Base-by-base conservation (phyloP, 1,140 invertebrate species). In the Sarcophaga bullata region DNA sequence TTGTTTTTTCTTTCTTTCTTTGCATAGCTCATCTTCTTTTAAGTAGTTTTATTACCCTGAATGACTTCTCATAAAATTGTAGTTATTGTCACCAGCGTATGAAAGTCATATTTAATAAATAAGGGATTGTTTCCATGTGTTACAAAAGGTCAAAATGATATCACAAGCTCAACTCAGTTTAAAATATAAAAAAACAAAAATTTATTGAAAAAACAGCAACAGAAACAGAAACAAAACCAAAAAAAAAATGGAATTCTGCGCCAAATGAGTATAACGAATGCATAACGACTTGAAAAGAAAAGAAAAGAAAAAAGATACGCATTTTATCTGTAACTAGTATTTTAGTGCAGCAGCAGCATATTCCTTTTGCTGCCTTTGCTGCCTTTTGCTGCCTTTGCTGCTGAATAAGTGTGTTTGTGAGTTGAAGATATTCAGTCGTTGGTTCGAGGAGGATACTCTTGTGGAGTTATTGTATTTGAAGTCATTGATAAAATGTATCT, bases 131-230 rank as follows among this genome's bases (percentile, higher is more conserved):
- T 52, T 52, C 6, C n/a, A 68, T 19, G 19, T 19, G 19, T 3
- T 8, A 19, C 62, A 68, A 68, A 68, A 68, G 62, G 62, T 68
- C 62, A 68, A 68, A 68, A 68, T 68, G 62, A 68, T 68, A 68
- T 19, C 62, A 68, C 62, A 68, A 68, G 62, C 62, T 19, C 62
- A 68, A n/a, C 25, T 37, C 25, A 37, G 19, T 68, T 68, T 8
- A 25, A 17, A 25, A 68, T 58, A 58, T 13, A 11, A 58, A 58
- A 7, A 58, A 10, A 68, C 8, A 68, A 68, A 68, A 68, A 68
- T 37, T 37, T 37, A 37, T 37, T 37, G 25, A 37, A 37, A 37
- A n/a, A 68, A 68, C 19, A 19, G 8, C 19, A 68, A 68, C 62
- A n/a, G n/a, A n/a, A n/a, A 68, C 19, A 9, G 62, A 68, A 68